Conservation (phyloP, 2,888 invertebrate species). For the Apodemia mormo region DNA sequence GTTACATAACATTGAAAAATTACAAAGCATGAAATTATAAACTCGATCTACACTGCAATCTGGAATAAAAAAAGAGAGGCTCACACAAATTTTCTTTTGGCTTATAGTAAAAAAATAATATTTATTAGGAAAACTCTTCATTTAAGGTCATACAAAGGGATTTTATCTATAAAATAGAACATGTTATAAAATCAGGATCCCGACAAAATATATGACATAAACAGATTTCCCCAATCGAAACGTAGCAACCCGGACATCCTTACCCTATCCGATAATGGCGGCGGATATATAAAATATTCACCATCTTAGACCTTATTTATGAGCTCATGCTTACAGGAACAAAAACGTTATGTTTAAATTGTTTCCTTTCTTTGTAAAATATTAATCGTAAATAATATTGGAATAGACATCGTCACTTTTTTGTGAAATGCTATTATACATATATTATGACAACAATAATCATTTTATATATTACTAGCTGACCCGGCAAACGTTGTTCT, state of each 20-base stretch:
- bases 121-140: background rate
- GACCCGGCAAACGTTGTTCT: too few relatives aligned
- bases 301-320: slow-evolving; percentile 65
- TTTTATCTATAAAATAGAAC: slow-evolving; percentile 5
- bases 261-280: slow-evolving; percentile 67
- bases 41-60: too few relatives aligned
- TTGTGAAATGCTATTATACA: too few relatives aligned
- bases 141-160: background rate
- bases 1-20: too few relatives aligned
- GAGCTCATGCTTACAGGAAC: slow-evolving; percentile 49
- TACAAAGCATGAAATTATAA: too few relatives aligned
- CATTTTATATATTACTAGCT: too few relatives aligned
- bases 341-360: slow-evolving; percentile 30
- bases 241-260: slow-evolving; percentile 52
- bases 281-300: slow-evolving; percentile 71
- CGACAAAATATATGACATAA: slow-evolving; percentile 36
- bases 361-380: slow-evolving; percentile 3
- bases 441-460: too few relatives aligned
- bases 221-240: slow-evolving; percentile 57
- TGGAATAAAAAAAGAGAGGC: too few relatives aligned
- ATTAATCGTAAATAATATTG: background rate
- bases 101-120: background rate
- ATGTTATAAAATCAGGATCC: slow-evolving; percentile 33
- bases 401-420: too few relatives aligned
- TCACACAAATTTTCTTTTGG: too few relatives aligned